phyloP scores from a whole-genome alignment of 2,797 vertebrate genomes.

The Morelia viridis region DNA sequence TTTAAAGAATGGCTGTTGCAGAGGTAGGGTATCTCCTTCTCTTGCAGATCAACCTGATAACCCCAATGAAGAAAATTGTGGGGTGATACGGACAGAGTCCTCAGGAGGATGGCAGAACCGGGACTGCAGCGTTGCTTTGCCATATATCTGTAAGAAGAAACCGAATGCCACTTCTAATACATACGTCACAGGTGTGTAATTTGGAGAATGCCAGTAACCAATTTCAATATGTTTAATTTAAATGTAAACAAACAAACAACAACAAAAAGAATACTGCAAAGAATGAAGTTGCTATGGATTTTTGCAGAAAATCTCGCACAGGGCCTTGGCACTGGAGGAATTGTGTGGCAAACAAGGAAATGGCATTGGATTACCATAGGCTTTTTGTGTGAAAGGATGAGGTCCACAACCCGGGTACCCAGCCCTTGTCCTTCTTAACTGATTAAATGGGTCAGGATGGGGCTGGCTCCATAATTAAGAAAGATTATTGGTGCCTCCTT shows the following conservation, averaged over 20 bases:
- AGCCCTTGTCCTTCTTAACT: neutral
- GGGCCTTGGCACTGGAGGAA: neutral
- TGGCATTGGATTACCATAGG: neutral
- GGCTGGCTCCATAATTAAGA: neutral
- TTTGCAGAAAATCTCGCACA: neutral
- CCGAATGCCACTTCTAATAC: constrained; percentile 85
- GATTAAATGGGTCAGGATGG: neutral
- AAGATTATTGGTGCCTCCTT: neutral
- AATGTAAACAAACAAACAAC: neutral
- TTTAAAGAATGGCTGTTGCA: neutral
- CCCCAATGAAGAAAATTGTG: constrained; percentile 90
- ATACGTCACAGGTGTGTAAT: constrained; percentile 78
- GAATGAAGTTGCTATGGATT: neutral
- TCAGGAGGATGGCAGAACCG: constrained; percentile 93
- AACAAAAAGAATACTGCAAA: neutral
- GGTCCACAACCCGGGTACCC: neutral
- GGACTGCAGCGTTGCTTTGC: constrained; percentile 88
- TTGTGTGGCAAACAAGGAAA: neutral
- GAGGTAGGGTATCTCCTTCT: accelerated
- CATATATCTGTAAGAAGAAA: constrained; percentile 95
- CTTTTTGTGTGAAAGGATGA: neutral
- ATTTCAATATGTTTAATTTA: neutral
- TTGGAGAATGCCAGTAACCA: accelerated
- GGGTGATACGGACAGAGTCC: constrained; percentile 89
- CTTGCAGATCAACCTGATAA: constrained; percentile 88